A percentile compares a stretch with the other conserved stretches of the same genome.
These are phyloP conservation scores for Anoplius nigerrimus DNA, from an alignment of 2,888 invertebrate species.

Conservation along the genomic window DNA sequence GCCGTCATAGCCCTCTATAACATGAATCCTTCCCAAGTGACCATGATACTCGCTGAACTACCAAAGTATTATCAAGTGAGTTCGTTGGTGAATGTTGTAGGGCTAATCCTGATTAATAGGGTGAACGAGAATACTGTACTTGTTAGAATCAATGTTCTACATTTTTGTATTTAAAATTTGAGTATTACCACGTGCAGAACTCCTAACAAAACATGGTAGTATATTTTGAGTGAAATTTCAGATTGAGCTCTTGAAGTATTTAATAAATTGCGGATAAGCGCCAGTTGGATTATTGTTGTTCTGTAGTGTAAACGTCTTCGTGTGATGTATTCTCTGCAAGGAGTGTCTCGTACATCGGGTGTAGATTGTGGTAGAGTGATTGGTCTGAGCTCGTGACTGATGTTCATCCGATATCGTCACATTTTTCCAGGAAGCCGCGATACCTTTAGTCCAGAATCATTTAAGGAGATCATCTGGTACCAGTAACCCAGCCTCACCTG, in stretches of 20 bases:
- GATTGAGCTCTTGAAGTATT: too few relatives aligned
- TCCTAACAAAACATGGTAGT: too few relatives aligned
- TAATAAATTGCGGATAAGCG: too few relatives aligned
- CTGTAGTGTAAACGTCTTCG: background rate
- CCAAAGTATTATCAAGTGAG: conserved; percentile 81
- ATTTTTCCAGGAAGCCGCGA: conserved; percentile 80
- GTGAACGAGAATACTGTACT: too few relatives aligned
- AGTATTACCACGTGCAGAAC: too few relatives aligned
- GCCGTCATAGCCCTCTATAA: conserved; percentile 90
- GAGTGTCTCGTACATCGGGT: too few relatives aligned
- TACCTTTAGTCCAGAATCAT: conserved; percentile 84
- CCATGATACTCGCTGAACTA: conserved; percentile 84
- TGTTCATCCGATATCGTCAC: too few relatives aligned
- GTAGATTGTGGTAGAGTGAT: too few relatives aligned
- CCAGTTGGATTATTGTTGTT: too few relatives aligned
- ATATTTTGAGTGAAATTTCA: background rate
- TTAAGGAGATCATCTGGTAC: conserved; percentile 81
- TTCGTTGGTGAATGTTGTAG: background rate
- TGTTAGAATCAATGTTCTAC: too few relatives aligned
- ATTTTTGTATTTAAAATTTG: background rate
- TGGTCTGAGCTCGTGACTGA: too few relatives aligned
- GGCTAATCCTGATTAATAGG: background rate
- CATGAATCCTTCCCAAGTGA: conserved; percentile 93
- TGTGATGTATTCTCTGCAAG: background rate
- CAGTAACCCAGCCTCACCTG: conserved; percentile 76